These are phyloP conservation scores for Rhineura floridana DNA, from an alignment of 2,113 vertebrate genomes.

Conservation along the genomic window DNA sequence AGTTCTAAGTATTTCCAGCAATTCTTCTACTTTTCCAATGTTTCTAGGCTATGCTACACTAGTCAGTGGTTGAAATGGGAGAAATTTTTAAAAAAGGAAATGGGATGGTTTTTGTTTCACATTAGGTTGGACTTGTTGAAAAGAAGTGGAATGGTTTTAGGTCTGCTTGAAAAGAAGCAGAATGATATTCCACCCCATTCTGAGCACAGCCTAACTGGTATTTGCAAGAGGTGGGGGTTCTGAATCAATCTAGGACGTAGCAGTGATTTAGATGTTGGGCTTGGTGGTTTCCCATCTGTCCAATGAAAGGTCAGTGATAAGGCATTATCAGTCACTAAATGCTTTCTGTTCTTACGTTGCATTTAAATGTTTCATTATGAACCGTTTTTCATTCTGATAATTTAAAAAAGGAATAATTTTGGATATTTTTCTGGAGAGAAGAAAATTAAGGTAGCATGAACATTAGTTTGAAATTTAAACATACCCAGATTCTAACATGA, in stretches of 20 bases:
- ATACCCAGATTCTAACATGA: conserved; percentile 15
- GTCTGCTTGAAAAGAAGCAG: not conserved
- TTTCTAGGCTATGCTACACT: not conserved
- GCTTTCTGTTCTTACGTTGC: conserved; percentile 8
- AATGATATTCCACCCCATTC: not conserved
- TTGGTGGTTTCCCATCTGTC: not conserved
- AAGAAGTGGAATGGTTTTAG: not conserved
- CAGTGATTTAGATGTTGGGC: not conserved
- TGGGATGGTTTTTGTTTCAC: not conserved
- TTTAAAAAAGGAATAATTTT: not conserved
- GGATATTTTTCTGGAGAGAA: conserved; percentile 26
- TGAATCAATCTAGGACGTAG: not conserved
- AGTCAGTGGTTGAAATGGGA: not conserved
- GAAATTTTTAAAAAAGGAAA: not conserved
- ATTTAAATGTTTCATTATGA: conserved; percentile 12
- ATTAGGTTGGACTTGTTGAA: not conserved
- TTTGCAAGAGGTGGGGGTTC: not conserved
- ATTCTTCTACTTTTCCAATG: not conserved
- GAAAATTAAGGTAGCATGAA: conserved; percentile 23
- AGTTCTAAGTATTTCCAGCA: not conserved
- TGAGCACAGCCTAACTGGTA: not conserved
- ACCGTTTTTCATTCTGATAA: conserved; percentile 19
- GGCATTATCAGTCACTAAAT: not conserved
- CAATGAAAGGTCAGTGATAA: not conserved
- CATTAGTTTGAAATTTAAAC: conserved; percentile 36